Evolutionary conservation across 1,140 invertebrate species (phyloP).

Genomic region (Phymastichus coffea): DNA sequence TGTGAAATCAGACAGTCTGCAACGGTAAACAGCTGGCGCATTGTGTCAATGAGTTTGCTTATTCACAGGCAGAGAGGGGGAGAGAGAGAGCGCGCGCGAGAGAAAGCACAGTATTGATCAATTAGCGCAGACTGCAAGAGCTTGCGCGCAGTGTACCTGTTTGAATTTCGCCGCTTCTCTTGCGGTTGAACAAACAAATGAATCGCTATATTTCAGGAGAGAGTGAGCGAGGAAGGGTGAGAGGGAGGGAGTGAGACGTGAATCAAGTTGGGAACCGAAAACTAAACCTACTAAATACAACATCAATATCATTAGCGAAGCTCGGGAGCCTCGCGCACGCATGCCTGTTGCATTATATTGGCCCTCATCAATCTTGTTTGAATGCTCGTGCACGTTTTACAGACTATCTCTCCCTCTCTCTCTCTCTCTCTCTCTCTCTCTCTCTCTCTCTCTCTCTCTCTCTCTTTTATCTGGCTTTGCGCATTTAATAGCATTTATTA

Average conservation of each 20-base stretch:
- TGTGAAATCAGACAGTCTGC: too few relatives aligned
- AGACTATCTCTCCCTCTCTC: background rate
- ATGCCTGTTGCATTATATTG: conserved; percentile 5
- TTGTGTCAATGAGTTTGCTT: background rate
- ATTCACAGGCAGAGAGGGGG: background rate
- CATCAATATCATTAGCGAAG: conserved; percentile 13
- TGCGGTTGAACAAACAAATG: conserved; percentile 17
- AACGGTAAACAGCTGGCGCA: background rate
- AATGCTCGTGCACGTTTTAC: conserved; percentile 13
- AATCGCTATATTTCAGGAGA: conserved; percentile 25
- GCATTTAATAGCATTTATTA: too few relatives aligned
- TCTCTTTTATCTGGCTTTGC: too few relatives aligned
- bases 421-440: too few relatives aligned
- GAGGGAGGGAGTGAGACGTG: background rate
- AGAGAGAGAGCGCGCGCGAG: too few relatives aligned
- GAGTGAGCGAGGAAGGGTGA: too few relatives aligned
- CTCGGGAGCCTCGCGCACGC: background rate
- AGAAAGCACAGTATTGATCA: background rate
- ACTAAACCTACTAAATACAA: conserved; percentile 1
- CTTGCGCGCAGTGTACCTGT: conserved; percentile 1
- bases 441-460: too few relatives aligned
- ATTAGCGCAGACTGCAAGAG: background rate
- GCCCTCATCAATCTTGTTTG: conserved; percentile 12
- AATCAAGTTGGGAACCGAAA: too few relatives aligned
- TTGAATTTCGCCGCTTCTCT: conserved; percentile 6